Percentiles rank a stretch among this genome's conserved stretches.
Conservation (phyloP, 1,140 invertebrate genomes). For the Cotesia chilonis region DNA sequence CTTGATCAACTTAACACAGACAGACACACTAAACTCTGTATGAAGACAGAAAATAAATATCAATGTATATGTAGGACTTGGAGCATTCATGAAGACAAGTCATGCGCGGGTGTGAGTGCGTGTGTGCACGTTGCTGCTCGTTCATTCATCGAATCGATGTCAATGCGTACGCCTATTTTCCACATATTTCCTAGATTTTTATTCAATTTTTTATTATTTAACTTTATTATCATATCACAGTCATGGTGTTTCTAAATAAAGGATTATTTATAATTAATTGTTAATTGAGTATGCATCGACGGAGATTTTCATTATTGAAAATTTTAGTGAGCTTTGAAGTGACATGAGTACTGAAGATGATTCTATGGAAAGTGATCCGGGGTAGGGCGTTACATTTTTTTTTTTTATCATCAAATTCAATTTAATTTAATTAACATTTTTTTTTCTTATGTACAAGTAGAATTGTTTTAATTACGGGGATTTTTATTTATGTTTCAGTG, state of each 20-base stretch:
- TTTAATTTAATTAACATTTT: background rate
- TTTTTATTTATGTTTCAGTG: conserved; percentile 70
- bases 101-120: conserved; percentile 40
- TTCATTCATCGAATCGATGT: conserved; percentile 57
- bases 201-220: background rate
- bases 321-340: conserved; percentile 19
- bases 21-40: background rate
- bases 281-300: conserved; percentile 17
- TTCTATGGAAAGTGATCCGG: conserved; percentile 29
- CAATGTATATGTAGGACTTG: conserved; percentile 19
- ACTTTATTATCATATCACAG: background rate
- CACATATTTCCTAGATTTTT: conserved; percentile 25
- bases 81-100: conserved; percentile 38
- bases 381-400: conserved; percentile 29
- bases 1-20: conserved; percentile 4
- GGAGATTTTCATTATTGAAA: conserved; percentile 2
- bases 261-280: background rate
- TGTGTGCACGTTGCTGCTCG: conserved; percentile 42
- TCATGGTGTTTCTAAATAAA: background rate
- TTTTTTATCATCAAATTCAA: conserved; percentile 16
- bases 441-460: background rate
- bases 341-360: conserved; percentile 30
- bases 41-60: too few relatives aligned
- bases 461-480: conserved; percentile 1
- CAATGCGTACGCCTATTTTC: conserved; percentile 47